Evolutionary conservation across 2,888 invertebrate genomes (phyloP), one percentile per base, ranked within the genome.

Genomic region (Latheticus oryzae): DNA sequence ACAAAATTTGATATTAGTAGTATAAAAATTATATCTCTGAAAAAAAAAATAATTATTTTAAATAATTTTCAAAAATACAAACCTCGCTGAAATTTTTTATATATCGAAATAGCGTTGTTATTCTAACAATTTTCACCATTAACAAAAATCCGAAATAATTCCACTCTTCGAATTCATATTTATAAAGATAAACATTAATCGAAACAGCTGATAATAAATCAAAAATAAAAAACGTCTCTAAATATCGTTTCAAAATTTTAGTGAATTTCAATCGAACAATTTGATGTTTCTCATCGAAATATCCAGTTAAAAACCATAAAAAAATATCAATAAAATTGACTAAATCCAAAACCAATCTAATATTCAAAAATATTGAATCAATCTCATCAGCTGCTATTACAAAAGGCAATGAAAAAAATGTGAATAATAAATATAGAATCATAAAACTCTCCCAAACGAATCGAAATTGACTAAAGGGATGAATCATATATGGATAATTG

Each of bases 381-480:
- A 5, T 7, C 5, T 33, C 30, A 21, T 9, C 30, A 23, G n/a
- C 48, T 16, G 9, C 48, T 38, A 17, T 11, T 11, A 38, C 53
- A n/a, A 56, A n/a, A 0, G 62, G 55, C 3, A 59, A 55, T 11
- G 55, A 26, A 7, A 57, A 8, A 19, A 61, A 58, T 5, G 30
- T 16, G 2, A 11, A 12, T 2, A 59, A 2, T 21, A 42, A 61
- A 5, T 59, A 30, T 9, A 55, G 5, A 15, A 55, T 53, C 55
- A 66, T 58, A 8, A 61, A 33, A 23, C 55, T 58, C 21, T 61
- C 60, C 61, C 62, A 65, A 28, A 23, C 42, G 12, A 53, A 48
- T 5, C 61, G 53, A 1, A 12, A 17, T 4, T 16, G 47, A 28
- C 69, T 69, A 26, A 64, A 69, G 0, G 69, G 69, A 40, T 69